Evolutionary conservation across 1,140 invertebrate species (phyloP), one percentile per base, ranked within the genome.

Genomic region (Drosophila santomea): DNA sequence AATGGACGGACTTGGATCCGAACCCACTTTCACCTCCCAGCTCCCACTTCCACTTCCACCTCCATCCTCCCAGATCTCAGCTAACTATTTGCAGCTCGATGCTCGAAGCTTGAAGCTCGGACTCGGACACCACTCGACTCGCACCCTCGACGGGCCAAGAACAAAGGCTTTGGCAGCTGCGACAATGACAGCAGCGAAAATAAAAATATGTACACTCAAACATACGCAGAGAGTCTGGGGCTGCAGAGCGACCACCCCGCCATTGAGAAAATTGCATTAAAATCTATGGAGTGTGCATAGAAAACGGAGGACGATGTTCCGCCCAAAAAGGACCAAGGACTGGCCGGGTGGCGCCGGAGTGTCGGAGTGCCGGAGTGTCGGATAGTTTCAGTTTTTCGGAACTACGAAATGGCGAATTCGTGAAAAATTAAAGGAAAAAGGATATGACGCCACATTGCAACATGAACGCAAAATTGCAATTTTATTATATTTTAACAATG

Each of bases 401-500:
- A 89, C 84, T 88, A 74, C 80, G 77, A 89, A 88, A 88, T 88
- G 84, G 80, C 85, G 68, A 89, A 90, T 83, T 89, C 80, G 80
- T 84, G 84, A 89, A 89, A 89, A 89, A 89, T 85, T 88, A 91
- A 88, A 88, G 88, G 88, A 90, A 90, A 88, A 90, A 83, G 88
- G 86, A 90, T 91, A 90, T 90, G 86, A 90, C 86, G 82, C 82
- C 86, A 90, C 82, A 90, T 91, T 90, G 88, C 86, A 90, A 88
- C 86, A 90, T 86, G 88, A 90, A 83, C 86, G 79, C 88, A 91
- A 90, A 90, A 91, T 86, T 90, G 82, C 82, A 76, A 90, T 89
- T 89, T 89, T 86, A 91, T 90, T 88, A 86, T 90, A 86, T 90
- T 90, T 89, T 89, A 89, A 89, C 84, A 89, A 89, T 89, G 84